phyloP scores from a whole-genome alignment of 2,888 invertebrate species.

The Andrena haemorrhoa region DNA sequence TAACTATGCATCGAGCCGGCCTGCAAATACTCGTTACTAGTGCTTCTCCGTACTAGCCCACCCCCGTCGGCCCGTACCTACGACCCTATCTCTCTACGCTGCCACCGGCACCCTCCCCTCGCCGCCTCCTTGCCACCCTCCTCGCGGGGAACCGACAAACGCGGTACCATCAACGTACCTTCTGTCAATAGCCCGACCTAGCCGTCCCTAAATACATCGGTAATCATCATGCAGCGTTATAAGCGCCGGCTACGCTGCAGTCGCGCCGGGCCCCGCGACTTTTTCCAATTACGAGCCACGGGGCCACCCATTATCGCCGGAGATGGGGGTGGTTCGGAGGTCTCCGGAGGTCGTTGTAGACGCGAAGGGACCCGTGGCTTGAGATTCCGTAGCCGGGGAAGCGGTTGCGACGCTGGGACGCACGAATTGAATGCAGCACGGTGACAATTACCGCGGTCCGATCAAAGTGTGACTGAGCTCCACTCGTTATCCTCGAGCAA shows the following conservation, averaged over 20 bases:
- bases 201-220: slow-evolving; percentile 75
- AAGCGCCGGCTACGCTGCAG: slow-evolving; percentile 45
- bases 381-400: too few relatives aligned
- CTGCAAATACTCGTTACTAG: slow-evolving; percentile 85
- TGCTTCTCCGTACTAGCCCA: slow-evolving; percentile 76
- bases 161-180: slow-evolving; percentile 62
- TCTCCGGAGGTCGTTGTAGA: too few relatives aligned
- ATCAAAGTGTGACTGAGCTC: too few relatives aligned
- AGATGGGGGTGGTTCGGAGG: too few relatives aligned
- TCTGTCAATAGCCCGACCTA: slow-evolving; percentile 61
- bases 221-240: slow-evolving; percentile 76
- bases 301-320: too few relatives aligned
- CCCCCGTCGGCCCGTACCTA: slow-evolving; percentile 59
- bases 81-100: slow-evolving; percentile 48
- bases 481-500: slow-evolving; percentile 28
- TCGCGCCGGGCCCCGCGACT: not conserved
- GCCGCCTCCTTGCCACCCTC: slow-evolving; percentile 46
- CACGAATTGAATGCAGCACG: too few relatives aligned
- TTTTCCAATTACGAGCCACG: not conserved
- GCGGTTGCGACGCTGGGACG: too few relatives aligned
- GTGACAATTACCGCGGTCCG: too few relatives aligned
- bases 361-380: too few relatives aligned
- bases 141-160: slow-evolving; percentile 55
- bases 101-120: slow-evolving; percentile 27
- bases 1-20: slow-evolving; percentile 85